A percentile compares a stretch with the other conserved stretches of the same genome.
Evolutionary conservation across 2,888 invertebrate species (phyloP).

Genomic region (Protodeltote pygarga): DNA sequence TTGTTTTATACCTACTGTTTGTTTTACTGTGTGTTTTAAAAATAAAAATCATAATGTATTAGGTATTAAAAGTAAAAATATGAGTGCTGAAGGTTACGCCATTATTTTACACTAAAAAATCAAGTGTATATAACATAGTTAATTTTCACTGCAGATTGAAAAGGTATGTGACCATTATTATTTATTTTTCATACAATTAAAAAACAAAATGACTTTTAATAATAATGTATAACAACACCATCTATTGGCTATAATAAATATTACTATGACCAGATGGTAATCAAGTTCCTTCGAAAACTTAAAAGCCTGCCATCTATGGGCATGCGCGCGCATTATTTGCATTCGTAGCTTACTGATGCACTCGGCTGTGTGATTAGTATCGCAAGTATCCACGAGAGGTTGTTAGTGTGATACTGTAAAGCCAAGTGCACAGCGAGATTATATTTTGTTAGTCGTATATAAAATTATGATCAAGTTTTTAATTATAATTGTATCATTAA

Average conservation of each 20-base stretch:
- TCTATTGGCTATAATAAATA: conserved; percentile 63
- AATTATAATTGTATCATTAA: conserved; percentile 15
- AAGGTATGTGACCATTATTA: too few relatives aligned
- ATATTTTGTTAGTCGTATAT: conserved; percentile 1
- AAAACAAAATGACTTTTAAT: not conserved
- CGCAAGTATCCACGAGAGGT: conserved; percentile 53
- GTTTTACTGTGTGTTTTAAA: not conserved
- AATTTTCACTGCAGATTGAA: too few relatives aligned
- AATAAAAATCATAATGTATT: not conserved
- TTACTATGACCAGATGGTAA: conserved; percentile 51
- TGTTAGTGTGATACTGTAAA: conserved; percentile 46
- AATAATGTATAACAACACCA: conserved; percentile 53
- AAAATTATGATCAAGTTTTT: too few relatives aligned
- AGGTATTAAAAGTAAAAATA: too few relatives aligned
- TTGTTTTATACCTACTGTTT: not conserved
- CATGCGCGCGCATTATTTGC: conserved; percentile 65
- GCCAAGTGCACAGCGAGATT: conserved; percentile 1
- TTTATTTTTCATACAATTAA: not conserved
- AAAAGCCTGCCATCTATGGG: conserved; percentile 82
- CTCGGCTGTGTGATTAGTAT: conserved; percentile 42
- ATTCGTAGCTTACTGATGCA: conserved; percentile 35
- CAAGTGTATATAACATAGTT: too few relatives aligned
- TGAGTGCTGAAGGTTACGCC: not conserved
- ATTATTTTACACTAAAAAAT: too few relatives aligned
- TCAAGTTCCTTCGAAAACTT: conserved; percentile 32